Conservation (phyloP, 2,797 vertebrate species). For the Lerista edwardsae region DNA sequence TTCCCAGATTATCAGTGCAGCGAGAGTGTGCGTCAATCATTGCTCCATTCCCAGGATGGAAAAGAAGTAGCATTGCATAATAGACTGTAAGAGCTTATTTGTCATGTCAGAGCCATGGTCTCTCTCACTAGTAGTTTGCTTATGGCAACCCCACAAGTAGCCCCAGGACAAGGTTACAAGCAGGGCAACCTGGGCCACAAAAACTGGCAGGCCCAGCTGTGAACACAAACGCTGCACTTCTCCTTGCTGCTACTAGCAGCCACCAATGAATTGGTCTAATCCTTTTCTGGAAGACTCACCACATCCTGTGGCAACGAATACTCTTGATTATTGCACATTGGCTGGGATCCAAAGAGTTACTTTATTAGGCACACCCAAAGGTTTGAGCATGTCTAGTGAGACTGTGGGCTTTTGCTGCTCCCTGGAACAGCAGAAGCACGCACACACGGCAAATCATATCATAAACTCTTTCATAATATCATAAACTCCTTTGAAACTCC, state of each 20-base stretch:
- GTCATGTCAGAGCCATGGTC: not conserved
- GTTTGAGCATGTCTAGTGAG: not conserved
- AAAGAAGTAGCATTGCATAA: slow-evolving; percentile 11
- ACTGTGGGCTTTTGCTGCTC: not conserved
- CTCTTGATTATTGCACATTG: not conserved
- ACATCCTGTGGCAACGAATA: not conserved
- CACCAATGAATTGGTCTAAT: not conserved
- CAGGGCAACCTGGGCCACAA: not conserved
- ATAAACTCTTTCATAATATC: too few relatives aligned
- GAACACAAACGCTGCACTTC: not conserved
- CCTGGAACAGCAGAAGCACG: not conserved
- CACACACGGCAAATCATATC: too few relatives aligned
- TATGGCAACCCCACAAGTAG: not conserved
- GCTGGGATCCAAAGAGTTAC: not conserved
- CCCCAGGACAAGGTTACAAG: not conserved
- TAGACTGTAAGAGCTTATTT: not conserved
- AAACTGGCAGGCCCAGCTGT: not conserved
- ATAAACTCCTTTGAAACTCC: too few relatives aligned
- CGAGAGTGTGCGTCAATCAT: not conserved
- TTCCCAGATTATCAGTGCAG: not conserved
- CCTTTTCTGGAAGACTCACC: not conserved
- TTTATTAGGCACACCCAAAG: not conserved
- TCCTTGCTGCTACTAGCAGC: not conserved
- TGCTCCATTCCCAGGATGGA: not conserved
- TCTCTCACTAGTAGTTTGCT: not conserved